Evolutionary conservation across 2,888 invertebrate species (phyloP), one percentile per base, ranked within the genome.

Genomic region (Metalampra italica): DNA sequence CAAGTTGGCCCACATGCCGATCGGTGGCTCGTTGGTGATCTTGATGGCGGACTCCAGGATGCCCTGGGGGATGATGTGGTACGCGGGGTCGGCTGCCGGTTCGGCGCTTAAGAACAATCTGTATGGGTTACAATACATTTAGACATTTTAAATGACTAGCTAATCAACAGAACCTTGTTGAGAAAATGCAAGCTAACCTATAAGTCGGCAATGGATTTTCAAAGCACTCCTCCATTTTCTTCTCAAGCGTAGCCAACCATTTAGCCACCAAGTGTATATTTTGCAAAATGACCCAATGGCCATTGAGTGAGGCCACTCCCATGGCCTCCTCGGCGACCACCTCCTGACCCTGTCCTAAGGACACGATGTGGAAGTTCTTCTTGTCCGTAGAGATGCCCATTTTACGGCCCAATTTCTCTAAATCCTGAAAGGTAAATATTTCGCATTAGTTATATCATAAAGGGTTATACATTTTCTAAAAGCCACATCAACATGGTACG

Each of bases 11-110:
- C 93, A 92, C 95, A 98, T 97, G 29, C 98, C 98, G 7, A 95
- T 96, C 0, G 98, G 98, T 0, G 98, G 97, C 78, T 98, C 98
- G 67, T 98, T 98, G 2, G 98, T 98, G 51, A 98, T 97, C 86
- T 98, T 98, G 69, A 98, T 97, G 0, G 97, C 95, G 0, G 97
- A 95, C 76, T 98, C 97, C 32, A 98, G 82, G 63, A 98, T 96
- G 14, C 98, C 98, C 87, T 97, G 94, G 0, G 92, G 93, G 41
- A 93, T 89, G n/a, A 93, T 92, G 61, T 92, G 92, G 60, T 89
- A 90, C 0, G 78, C 79, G 0, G 96, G 92, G 68, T 93, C 91
- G 0, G 91, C 82, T 0, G 95, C 94, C 0, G 98, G 96, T 70
- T 98, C 98, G 2, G 97, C 97, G 68, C 96, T 97, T 56, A 98